Conservation (phyloP, 1,140 invertebrate species). For the Homalodisca vitripennis region DNA sequence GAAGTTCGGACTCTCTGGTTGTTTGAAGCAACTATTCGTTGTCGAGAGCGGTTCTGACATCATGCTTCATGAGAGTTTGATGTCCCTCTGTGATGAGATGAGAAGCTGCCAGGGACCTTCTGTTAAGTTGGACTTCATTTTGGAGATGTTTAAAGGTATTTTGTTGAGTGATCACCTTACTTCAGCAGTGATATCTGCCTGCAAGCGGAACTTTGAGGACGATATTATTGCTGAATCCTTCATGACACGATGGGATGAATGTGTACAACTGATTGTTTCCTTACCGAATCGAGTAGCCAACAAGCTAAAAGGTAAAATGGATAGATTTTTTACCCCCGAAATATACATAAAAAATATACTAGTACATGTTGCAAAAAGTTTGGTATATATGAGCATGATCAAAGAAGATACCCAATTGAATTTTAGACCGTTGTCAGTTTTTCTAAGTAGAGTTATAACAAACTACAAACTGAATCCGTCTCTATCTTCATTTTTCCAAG, state of each 20-base stretch:
- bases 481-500: slow-evolving; percentile 44
- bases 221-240: not conserved
- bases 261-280: slow-evolving; percentile 61
- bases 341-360: slow-evolving; percentile 58
- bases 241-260: slow-evolving; percentile 52
- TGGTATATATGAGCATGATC: slow-evolving; percentile 56
- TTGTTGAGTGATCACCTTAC: slow-evolving; percentile 58
- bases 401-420: slow-evolving; percentile 48
- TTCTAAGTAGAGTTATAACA: slow-evolving; percentile 61
- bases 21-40: slow-evolving; percentile 32
- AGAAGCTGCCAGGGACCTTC: slow-evolving; percentile 44
- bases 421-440: slow-evolving; percentile 51
- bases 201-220: slow-evolving; percentile 14
- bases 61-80: slow-evolving; percentile 54
- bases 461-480: slow-evolving; percentile 52
- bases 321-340: slow-evolving; percentile 57
- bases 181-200: slow-evolving; percentile 47
- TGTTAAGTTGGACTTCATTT: slow-evolving; percentile 43
- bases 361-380: slow-evolving; percentile 56
- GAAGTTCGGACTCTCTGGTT: not conserved
- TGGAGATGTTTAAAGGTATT: slow-evolving; percentile 51
- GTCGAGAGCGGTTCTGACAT: slow-evolving; percentile 52
- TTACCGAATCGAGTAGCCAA: slow-evolving; percentile 68
- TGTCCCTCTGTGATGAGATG: slow-evolving; percentile 50
- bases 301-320: slow-evolving; percentile 54